phyloP scores from a whole-genome alignment of 2,797 vertebrate genomes.

The Phoxinus dragarum region DNA sequence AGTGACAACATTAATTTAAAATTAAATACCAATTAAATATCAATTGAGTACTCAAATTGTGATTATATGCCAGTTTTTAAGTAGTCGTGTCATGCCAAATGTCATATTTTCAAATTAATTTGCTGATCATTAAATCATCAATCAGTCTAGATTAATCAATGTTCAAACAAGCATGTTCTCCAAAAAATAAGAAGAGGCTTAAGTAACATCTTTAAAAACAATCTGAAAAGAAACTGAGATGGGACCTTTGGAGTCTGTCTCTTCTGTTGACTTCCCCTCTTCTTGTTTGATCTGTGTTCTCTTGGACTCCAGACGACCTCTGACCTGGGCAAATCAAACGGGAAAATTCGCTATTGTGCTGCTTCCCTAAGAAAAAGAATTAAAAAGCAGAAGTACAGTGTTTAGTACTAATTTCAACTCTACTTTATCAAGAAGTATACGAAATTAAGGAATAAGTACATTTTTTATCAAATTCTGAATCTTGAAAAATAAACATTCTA shows the following conservation, averaged over 20 bases:
- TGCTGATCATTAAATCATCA: background rate
- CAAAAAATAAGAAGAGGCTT: background rate
- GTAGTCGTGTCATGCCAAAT: too few species aligned
- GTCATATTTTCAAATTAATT: background rate
- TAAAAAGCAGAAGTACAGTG: background rate
- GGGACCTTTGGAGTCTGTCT: constrained; percentile 38
- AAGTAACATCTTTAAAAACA: background rate
- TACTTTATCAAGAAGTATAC: background rate
- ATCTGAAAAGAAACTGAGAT: constrained; percentile 13
- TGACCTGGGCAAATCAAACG: constrained; percentile 78
- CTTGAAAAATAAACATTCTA: background rate
- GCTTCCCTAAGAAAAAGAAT: constrained; percentile 71
- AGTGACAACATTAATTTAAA: too few species aligned
- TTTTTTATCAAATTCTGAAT: background rate
- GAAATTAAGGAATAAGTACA: background rate
- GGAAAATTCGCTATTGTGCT: constrained; percentile 78
- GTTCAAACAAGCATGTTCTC: background rate
- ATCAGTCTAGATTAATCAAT: background rate
- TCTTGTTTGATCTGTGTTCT: constrained; percentile 64
- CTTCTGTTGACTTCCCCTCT: constrained; percentile 48
- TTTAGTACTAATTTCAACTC: background rate
- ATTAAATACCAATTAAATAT: background rate
- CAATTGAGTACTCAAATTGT: background rate
- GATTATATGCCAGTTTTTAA: background rate
- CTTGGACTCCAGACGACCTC: constrained; percentile 64